These are phyloP conservation scores for Hippocampus kuda DNA, from an alignment of 2,797 vertebrate genomes.

Conservation along the genomic window DNA sequence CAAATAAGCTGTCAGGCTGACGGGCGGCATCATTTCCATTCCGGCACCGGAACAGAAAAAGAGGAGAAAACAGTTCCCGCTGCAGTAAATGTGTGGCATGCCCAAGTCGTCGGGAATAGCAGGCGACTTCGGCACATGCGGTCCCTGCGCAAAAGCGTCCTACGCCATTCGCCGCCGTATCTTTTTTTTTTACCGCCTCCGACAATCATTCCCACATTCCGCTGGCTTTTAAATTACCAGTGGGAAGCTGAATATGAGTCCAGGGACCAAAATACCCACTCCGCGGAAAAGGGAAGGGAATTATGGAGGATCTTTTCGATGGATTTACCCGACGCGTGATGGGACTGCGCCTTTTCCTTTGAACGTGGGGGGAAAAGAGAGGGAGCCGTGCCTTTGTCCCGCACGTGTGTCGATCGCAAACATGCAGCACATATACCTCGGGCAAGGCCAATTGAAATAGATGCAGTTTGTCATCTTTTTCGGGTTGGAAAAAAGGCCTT, in stretches of 20 bases:
- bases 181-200: constrained; percentile 57
- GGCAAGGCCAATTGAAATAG: background rate
- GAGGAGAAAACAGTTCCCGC: constrained; percentile 28
- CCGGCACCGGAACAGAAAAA: constrained; percentile 27
- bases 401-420: background rate
- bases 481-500: background rate
- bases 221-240: constrained; percentile 73
- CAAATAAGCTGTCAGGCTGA: constrained; percentile 46
- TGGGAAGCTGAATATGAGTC: constrained; percentile 68
- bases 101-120: constrained; percentile 64
- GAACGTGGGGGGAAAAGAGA: background rate
- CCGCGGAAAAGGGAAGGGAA: constrained; percentile 10
- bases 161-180: constrained; percentile 55
- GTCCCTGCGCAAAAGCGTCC: constrained; percentile 65
- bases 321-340: constrained; percentile 27
- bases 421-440: background rate
- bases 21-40: constrained; percentile 54
- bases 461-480: background rate
- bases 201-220: constrained; percentile 72
- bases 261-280: constrained; percentile 27
- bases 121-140: constrained; percentile 57
- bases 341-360: constrained; percentile 10
- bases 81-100: constrained; percentile 55
- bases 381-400: background rate
- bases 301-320: constrained; percentile 30